These are phyloP conservation scores for Coptodon rendalli DNA, from an alignment of 2,113 vertebrate species.

Conservation along the genomic window DNA sequence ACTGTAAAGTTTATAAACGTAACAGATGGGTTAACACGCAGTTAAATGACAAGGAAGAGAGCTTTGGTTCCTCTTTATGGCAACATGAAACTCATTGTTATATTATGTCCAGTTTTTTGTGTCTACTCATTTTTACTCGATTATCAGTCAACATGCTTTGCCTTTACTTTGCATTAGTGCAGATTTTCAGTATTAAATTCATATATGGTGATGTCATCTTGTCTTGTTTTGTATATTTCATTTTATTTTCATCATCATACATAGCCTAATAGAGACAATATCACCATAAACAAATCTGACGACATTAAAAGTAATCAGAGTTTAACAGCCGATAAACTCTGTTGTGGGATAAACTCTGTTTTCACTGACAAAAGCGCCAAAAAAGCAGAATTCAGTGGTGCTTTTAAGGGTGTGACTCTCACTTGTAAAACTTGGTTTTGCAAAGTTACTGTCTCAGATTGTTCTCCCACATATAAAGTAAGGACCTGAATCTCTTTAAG, in stretches of 20 bases:
- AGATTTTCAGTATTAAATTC: not conserved
- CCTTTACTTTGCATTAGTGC: not conserved
- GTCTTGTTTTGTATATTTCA: not conserved
- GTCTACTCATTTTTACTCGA: not conserved
- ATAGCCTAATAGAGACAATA: not conserved
- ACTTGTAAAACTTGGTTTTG: not conserved
- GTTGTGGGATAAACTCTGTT: not conserved
- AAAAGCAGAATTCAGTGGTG: not conserved
- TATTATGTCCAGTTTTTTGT: not conserved
- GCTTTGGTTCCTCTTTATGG: not conserved
- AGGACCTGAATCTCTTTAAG: not conserved
- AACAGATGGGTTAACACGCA: slow-evolving; percentile 25
- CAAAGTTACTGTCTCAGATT: not conserved
- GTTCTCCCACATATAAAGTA: not conserved
- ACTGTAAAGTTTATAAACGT: slow-evolving; percentile 22
- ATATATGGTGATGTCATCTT: not conserved
- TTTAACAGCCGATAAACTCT: not conserved
- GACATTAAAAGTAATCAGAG: not conserved
- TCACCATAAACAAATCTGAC: not conserved
- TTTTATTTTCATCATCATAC: not conserved
- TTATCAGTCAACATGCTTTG: not conserved
- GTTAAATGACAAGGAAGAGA: slow-evolving; percentile 15
- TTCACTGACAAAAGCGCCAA: not conserved
- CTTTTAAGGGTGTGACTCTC: not conserved
- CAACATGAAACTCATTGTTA: not conserved